Conservation (phyloP, 2,888 invertebrate genomes). For the Bellardia pandia region DNA sequence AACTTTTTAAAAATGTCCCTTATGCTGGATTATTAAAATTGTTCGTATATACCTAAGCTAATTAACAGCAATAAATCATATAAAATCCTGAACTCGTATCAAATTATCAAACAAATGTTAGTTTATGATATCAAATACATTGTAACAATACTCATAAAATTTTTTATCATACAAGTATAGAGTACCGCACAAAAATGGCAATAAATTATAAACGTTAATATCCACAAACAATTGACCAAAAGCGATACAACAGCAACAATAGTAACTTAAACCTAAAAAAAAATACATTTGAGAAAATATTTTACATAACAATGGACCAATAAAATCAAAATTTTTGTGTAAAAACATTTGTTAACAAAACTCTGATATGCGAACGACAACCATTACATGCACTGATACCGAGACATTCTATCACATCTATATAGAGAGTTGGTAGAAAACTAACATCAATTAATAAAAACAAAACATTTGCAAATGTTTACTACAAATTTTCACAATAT, state of each 20-base stretch:
- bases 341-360: conserved; percentile 13
- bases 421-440: no score
- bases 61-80: no score
- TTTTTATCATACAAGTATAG: background rate
- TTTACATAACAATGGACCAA: conserved; percentile 11
- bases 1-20: no score
- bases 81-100: no score
- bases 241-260: background rate
- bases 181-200: background rate
- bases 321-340: conserved; percentile 10
- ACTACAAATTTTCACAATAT: no score
- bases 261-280: background rate
- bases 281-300: background rate
- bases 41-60: no score
- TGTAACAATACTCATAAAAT: background rate
- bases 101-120: background rate
- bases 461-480: no score
- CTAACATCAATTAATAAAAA: no score
- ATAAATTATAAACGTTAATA: conserved; percentile 31
- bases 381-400: no score
- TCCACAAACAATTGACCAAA: conserved; percentile 21
- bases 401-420: no score
- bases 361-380: background rate
- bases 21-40: no score
- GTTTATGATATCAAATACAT: background rate